These are phyloP conservation scores for Origma solitaria DNA, from an alignment of 2,113 vertebrate species.

Conservation along the genomic window DNA sequence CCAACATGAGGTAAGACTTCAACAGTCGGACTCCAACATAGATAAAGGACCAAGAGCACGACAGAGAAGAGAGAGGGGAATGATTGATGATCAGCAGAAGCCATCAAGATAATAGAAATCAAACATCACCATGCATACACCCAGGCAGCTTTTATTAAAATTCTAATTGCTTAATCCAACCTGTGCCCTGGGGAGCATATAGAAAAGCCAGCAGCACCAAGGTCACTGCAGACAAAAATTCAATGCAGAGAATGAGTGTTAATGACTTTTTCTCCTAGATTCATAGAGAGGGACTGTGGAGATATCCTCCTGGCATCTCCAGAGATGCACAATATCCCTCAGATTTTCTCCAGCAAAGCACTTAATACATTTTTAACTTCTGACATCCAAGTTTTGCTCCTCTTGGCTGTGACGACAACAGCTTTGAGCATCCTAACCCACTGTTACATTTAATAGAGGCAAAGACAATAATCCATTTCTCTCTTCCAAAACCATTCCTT, in stretches of 20 bases:
- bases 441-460: background rate
- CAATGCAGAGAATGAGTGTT: background rate
- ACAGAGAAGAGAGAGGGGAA: background rate
- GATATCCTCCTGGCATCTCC: background rate
- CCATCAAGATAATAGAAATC: background rate
- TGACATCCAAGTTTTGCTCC: background rate
- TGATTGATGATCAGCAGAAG: background rate
- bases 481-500: background rate
- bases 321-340: background rate
- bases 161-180: background rate
- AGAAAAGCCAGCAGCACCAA: slow-evolving; percentile 7
- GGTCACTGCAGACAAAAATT: slow-evolving; percentile 47
- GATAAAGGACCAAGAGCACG: fast-evolving
- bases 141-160: background rate
- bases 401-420: background rate
- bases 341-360: background rate
- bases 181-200: background rate
- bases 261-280: background rate
- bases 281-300: background rate
- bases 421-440: background rate
- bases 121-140: background rate
- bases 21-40: background rate
- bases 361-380: background rate
- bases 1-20: background rate
- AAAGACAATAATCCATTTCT: background rate